Conservation (phyloP, 2,797 vertebrate genomes). For the Hypotaenidia philippensis region DNA sequence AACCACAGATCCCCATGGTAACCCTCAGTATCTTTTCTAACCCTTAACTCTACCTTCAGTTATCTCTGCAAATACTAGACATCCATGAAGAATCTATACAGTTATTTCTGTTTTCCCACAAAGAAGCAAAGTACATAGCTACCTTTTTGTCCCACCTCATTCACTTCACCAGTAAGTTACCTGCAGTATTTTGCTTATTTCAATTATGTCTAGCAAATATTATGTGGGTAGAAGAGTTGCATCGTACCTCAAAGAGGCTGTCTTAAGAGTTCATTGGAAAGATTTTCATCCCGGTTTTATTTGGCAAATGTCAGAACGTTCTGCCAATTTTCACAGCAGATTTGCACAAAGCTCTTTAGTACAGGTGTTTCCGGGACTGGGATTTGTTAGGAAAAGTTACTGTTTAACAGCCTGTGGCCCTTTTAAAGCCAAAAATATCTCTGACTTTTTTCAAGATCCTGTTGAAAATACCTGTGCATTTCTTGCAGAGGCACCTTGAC, state of each 20-base stretch:
- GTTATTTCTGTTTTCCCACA: not conserved
- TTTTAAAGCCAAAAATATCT: not conserved
- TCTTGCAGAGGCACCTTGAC: not conserved
- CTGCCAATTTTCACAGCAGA: slow-evolving; percentile 17
- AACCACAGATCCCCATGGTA: not conserved
- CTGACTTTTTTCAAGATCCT: not conserved
- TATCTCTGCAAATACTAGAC: not conserved
- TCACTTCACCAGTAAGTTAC: not conserved
- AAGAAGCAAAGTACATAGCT: not conserved
- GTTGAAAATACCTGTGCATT: not conserved
- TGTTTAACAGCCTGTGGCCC: not conserved
- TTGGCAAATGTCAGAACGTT: not conserved
- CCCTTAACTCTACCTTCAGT: not conserved
- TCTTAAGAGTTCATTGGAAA: not conserved
- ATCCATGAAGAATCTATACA: not conserved
- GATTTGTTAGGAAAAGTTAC: slow-evolving; percentile 18
- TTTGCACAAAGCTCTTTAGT: not conserved
- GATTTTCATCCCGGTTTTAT: not conserved
- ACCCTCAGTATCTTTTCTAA: not conserved
- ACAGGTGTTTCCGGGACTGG: not conserved
- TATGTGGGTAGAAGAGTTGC: not conserved
- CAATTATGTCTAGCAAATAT: not conserved
- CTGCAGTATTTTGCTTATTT: not conserved
- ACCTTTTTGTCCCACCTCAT: not conserved
- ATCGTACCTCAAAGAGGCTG: not conserved